phyloP scores from a whole-genome alignment of 1,140 invertebrate species.

The Rhagoletis zephyria region DNA sequence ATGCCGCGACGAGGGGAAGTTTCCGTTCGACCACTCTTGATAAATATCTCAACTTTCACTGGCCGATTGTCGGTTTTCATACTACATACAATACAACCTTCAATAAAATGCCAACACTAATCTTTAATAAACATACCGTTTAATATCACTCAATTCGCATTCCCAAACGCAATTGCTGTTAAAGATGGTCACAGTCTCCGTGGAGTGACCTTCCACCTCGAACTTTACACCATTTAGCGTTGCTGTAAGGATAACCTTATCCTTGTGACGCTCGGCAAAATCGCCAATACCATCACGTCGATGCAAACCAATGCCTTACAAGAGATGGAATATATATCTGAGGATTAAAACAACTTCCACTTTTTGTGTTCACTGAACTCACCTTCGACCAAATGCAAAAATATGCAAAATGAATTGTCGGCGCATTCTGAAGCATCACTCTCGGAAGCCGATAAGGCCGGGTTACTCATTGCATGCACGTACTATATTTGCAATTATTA shows the following conservation, averaged over 20 bases:
- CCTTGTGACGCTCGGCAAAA: constrained; percentile 57
- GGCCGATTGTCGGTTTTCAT: constrained; percentile 69
- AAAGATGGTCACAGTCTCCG: constrained; percentile 62
- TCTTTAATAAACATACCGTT: constrained; percentile 58
- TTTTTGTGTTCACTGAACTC: neutral
- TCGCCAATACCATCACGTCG: constrained; percentile 57
- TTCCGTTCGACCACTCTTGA: constrained; percentile 52
- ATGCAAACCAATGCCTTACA: constrained; percentile 64
- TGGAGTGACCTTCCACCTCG: constrained; percentile 65
- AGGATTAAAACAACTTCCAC: neutral
- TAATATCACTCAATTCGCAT: constrained; percentile 65
- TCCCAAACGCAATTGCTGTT: constrained; percentile 71
- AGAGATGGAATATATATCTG: neutral
- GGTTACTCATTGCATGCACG: constrained; percentile 12
- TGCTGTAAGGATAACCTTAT: constrained; percentile 65
- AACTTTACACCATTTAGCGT: constrained; percentile 67
- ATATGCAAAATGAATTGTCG: constrained; percentile 64
- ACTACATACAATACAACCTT: constrained; percentile 21
- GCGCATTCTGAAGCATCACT: constrained; percentile 52
- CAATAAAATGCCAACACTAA: neutral
- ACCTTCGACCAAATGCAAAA: constrained; percentile 67
- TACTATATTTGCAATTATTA: neutral
- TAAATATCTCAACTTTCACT: constrained; percentile 63
- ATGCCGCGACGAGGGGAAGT: constrained; percentile 58
- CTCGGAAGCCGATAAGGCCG: constrained; percentile 33